A percentile compares a stretch with the other conserved stretches of the same genome.
phyloP scores from a whole-genome alignment of 2,797 vertebrate species.

The Sebastes trivittatus region DNA sequence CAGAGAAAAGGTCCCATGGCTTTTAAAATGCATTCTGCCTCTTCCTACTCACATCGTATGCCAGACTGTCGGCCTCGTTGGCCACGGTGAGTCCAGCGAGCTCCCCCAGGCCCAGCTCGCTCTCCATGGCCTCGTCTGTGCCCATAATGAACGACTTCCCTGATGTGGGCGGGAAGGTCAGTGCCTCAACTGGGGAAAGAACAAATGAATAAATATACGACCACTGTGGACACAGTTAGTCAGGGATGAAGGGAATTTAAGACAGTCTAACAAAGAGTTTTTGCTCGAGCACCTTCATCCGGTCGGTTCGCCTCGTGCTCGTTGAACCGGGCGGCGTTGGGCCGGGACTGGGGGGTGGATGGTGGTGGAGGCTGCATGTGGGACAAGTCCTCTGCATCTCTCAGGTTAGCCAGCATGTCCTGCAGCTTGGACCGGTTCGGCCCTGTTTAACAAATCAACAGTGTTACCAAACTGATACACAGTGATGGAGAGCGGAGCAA shows the following conservation, averaged over 20 bases:
- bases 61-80: constrained; percentile 95
- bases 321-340: constrained; percentile 88
- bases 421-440: constrained; percentile 98
- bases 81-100: constrained; percentile 97
- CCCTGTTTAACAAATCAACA: constrained; percentile 79
- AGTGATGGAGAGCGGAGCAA: background rate
- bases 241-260: background rate
- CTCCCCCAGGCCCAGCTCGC: constrained; percentile 94
- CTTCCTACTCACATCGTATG: constrained; percentile 90
- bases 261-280: background rate
- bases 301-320: constrained; percentile 92
- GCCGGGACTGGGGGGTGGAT: constrained; percentile 88
- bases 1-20: background rate
- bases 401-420: constrained; percentile 98
- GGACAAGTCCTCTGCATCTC: constrained; percentile 95
- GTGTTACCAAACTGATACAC: constrained; percentile 11
- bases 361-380: constrained; percentile 94
- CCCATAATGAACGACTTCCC: constrained; percentile 98
- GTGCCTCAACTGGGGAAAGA: constrained; percentile 87
- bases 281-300: constrained; percentile 87
- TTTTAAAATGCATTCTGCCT: background rate
- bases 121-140: constrained; percentile 94
- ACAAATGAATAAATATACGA: background rate
- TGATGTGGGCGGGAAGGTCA: constrained; percentile 96
- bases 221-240: background rate